Evolutionary conservation across 1,140 invertebrate genomes (phyloP), one percentile per base, ranked within the genome.

Genomic region (Rhopalosiphum padi): DNA sequence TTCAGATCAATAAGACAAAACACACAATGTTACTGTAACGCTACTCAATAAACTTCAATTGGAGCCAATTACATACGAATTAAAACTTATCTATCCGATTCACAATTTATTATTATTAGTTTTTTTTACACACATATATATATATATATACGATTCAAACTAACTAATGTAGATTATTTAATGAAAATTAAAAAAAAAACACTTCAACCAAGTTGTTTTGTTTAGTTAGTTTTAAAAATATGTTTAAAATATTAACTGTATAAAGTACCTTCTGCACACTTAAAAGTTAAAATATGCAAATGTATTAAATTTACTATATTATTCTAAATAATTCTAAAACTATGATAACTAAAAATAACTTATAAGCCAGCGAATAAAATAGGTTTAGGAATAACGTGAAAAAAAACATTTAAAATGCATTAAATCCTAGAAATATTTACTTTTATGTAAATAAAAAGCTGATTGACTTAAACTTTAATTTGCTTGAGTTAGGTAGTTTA

Each of bases 261-360:
- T n/a, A n/a, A 77, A 77, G 15, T 77, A n/a, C 48, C 48, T n/a
- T 30, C 0, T 68, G 15, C n/a, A 35, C 30, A 77, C 15, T 77
- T n/a, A n/a, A 77, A n/a, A 77, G n/a, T 77, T 77, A 77, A 35
- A n/a, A 77, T 77, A n/a, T 68, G 60, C 60, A 68, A 68, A 68
- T 77, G 0, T 30, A 77, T 77, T 15, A 4, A 68, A 18, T n/a
- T 5, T 18, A 6, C 0, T 77, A 18, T 30, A 60, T 30, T 30
- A 11, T 60, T 60, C 9, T 60, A 60, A 60, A 30, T 77, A 60
- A 30, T 77, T n/a, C 18, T 77, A 5, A 77, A 77, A 77, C 60
- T 77, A 35, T 77, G 5, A 15, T 15, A 4, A 68, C 11, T 68
- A 30, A 68, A 68, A 68, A 68, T n/a, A 68, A 68, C 25, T 30